Base-by-base conservation (phyloP, 2,888 invertebrate genomes). In the Cryptophagus acutangulus region DNA sequence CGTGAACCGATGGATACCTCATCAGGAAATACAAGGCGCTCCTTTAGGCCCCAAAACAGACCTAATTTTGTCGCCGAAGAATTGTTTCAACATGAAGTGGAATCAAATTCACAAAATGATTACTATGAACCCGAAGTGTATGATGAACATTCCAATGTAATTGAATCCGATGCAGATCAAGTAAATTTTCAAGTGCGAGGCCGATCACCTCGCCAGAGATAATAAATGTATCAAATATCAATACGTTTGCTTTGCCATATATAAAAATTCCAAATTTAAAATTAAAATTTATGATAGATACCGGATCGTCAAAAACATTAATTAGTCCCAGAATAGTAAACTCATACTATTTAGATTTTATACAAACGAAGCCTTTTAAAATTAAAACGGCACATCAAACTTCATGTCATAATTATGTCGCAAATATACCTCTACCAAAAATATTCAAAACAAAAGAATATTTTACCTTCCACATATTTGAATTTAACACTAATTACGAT, bases 71-170 rank as follows among this genome's bases (percentile, higher is more conserved):
- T 31, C 3, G 12, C n/a, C 14, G 31, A 31, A 15, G 31, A 31
- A 31, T 31, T 31, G n/a, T 31, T 10, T 31, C 31, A 31, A 31
- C 31, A 31, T 15, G 31, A 31, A 13, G 16, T 31, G 9, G 16
- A 13, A 31, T n/a, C 14, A 8, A 15, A 31, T 15, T 16, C 31
- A 4, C 31, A 16, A 15, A 31, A 13, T 26, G 26, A 26, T 12
- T 12, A 26, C 12, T n/a, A n/a, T n/a, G n/a, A n/a, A n/a, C n/a
- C n/a, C n/a, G n/a, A n/a, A n/a, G n/a, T n/a, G n/a, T n/a, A 28
- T 28, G 12, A 28, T 28, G 12, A 28, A 5, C 5, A 6, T 10
- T 28, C 8, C 12, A n/a, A 28, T 28, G 28, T 10, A n/a, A 6
- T 10, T 10, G 4, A 28, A 6, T 10, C 8, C 10, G 5, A 10